These are phyloP conservation scores for Drosophila nigrodunni DNA, from an alignment of 1,140 invertebrate species.

Conservation along the genomic window DNA sequence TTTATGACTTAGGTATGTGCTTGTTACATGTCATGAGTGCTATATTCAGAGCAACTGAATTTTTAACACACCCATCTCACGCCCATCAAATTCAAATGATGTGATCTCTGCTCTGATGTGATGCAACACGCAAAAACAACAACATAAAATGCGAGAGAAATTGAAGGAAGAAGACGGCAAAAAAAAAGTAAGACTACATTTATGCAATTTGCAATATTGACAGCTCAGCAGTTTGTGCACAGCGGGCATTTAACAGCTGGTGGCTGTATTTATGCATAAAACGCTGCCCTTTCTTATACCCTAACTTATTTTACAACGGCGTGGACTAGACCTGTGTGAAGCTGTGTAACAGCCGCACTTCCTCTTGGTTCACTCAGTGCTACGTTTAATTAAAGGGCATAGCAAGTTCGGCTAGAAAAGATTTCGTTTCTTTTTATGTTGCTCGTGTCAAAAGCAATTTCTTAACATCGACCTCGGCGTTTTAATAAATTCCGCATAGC, in stretches of 20 bases:
- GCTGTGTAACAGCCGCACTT: not conserved
- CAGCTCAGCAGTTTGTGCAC: conserved; percentile 58
- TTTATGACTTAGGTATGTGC: conserved; percentile 42
- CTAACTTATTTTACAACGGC: not conserved
- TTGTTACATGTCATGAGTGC: conserved; percentile 27
- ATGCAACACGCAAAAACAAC: conserved; percentile 12
- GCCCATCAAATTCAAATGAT: conserved; percentile 37
- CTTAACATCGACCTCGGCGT: conserved; percentile 68
- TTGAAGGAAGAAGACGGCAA: not conserved
- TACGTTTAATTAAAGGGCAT: conserved; percentile 23
- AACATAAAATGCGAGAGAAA: conserved; percentile 14
- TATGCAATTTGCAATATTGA: conserved; percentile 76
- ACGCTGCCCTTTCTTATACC: conserved; percentile 19
- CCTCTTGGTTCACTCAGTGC: not conserved
- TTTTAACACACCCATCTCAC: conserved; percentile 43
- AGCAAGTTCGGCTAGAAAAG: conserved; percentile 16
- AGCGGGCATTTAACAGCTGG: conserved; percentile 45
- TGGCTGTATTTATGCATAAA: conserved; percentile 19
- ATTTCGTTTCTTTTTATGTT: conserved; percentile 18
- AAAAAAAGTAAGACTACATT: conserved; percentile 49
- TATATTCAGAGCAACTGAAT: conserved; percentile 39
- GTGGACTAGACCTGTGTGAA: not conserved
- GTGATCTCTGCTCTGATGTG: conserved; percentile 6
- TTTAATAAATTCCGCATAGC: conserved; percentile 80
- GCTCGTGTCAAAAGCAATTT: conserved; percentile 77